These are phyloP conservation scores for Drosophila putrida DNA, from an alignment of 2,888 invertebrate genomes.

Conservation along the genomic window DNA sequence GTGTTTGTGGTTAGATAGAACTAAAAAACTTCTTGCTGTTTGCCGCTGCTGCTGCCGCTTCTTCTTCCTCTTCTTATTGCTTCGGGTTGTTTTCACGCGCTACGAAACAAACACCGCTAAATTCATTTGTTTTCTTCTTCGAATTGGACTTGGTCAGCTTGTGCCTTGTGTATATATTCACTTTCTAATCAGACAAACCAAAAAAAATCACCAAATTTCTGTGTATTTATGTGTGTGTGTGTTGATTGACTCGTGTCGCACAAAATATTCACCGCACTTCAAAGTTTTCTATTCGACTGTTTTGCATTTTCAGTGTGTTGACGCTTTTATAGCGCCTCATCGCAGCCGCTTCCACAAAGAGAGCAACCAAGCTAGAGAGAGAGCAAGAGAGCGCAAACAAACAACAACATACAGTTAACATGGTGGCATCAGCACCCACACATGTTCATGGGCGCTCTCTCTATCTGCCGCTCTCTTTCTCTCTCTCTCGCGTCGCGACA, in stretches of 20 bases:
- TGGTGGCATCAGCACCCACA: constrained; percentile 48
- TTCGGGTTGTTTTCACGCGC: constrained; percentile 48
- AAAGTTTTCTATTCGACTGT: constrained; percentile 66
- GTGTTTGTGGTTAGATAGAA: constrained; percentile 33
- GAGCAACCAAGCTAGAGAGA: constrained; percentile 26
- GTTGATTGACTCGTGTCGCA: constrained; percentile 45
- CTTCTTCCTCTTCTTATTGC: constrained; percentile 5
- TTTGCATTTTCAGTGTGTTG: constrained; percentile 64
- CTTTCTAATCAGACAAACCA: constrained; percentile 66
- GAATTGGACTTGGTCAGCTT: constrained; percentile 51
- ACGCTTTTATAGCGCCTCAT: constrained; percentile 64
- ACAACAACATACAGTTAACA: constrained; percentile 25
- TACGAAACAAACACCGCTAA: constrained; percentile 26
- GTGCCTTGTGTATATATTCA: constrained; percentile 47
- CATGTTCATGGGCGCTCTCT: constrained; percentile 22
- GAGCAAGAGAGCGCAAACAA: constrained; percentile 8
- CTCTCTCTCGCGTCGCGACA: constrained; percentile 28
- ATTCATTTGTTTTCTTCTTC: constrained; percentile 24
- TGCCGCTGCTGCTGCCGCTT: constrained; percentile 16
- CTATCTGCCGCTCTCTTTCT: neutral
- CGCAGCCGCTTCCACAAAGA: constrained; percentile 37
- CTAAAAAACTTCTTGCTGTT: constrained; percentile 44
- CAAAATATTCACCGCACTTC: constrained; percentile 55
- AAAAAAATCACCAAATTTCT: constrained; percentile 64
- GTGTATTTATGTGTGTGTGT: constrained; percentile 39